Conservation (phyloP, 2,888 invertebrate genomes). For the Andrena flavipes region DNA sequence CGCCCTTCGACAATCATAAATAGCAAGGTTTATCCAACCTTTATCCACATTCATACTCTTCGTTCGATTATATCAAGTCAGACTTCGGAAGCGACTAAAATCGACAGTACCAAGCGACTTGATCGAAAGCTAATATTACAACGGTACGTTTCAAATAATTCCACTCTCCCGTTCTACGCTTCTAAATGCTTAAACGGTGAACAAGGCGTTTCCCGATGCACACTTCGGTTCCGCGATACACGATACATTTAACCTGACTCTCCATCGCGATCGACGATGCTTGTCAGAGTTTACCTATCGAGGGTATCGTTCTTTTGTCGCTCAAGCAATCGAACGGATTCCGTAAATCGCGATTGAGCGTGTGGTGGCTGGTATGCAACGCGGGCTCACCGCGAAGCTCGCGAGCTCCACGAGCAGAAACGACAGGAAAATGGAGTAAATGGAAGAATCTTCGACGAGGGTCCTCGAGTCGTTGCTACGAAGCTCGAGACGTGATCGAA, state of each 20-base stretch:
- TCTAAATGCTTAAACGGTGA: not conserved
- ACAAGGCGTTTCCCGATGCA: conserved; percentile 24
- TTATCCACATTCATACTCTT: too few relatives aligned
- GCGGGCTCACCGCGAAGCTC: not conserved
- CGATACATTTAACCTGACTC: conserved; percentile 22
- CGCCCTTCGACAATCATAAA: too few relatives aligned
- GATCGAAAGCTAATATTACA: not conserved
- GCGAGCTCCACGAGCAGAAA: not conserved
- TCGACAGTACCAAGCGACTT: not conserved
- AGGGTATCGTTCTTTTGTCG: conserved; percentile 8
- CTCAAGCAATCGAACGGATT: conserved; percentile 21
- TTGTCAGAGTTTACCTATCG: conserved; percentile 25
- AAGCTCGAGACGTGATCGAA: not conserved
- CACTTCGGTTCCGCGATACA: conserved; percentile 1
- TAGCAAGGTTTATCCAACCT: too few relatives aligned
- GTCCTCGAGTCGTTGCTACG: not conserved
- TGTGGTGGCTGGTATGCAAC: not conserved
- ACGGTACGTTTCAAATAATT: conserved; percentile 7
- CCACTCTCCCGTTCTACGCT: not conserved
- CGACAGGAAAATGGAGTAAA: not conserved
- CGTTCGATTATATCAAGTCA: too few relatives aligned
- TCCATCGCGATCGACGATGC: conserved; percentile 30
- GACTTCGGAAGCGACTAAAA: not conserved
- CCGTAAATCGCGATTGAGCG: conserved; percentile 23
- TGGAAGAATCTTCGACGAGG: conserved; percentile 15